phyloP scores from a whole-genome alignment of 2,888 invertebrate genomes.

The Drosophila meridionalis region DNA sequence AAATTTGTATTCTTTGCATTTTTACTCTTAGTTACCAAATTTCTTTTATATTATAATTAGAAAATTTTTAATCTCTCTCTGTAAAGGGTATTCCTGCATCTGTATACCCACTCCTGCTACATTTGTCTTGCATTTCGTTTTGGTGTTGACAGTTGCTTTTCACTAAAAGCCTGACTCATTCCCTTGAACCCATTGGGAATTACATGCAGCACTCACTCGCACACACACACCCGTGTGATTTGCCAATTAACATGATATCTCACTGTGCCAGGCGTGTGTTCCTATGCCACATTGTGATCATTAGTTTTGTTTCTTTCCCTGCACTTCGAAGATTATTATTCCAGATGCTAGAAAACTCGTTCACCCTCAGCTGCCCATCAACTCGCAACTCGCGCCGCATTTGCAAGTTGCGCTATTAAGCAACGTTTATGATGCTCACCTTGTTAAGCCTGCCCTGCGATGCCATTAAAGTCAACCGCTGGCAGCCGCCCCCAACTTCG shows the following conservation, averaged over 20 bases:
- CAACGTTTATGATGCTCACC: conserved; percentile 57
- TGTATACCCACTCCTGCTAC: neutral
- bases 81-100: neutral
- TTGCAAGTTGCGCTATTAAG: conserved; percentile 33
- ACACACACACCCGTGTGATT: conserved; percentile 3
- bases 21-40: too few relatives aligned
- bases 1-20: too few relatives aligned
- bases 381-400: conserved; percentile 12
- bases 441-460: conserved; percentile 49
- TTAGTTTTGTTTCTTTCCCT: conserved; percentile 10
- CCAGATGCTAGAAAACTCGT: neutral
- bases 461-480: conserved; percentile 25
- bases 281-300: conserved; percentile 18
- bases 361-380: conserved; percentile 1
- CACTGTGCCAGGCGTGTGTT: conserved; percentile 1
- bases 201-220: neutral
- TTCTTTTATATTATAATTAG: too few relatives aligned
- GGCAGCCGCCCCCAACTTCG: neutral
- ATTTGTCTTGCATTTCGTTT: conserved; percentile 7
- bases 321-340: conserved; percentile 7
- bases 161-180: conserved; percentile 6
- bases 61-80: neutral
- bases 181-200: conserved; percentile 22
- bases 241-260: conserved; percentile 12
- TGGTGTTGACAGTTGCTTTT: conserved; percentile 31